These are phyloP conservation scores for Microtus pennsylvanicus DNA, from an alignment of 2,113 vertebrate genomes.

Conservation along the genomic window DNA sequence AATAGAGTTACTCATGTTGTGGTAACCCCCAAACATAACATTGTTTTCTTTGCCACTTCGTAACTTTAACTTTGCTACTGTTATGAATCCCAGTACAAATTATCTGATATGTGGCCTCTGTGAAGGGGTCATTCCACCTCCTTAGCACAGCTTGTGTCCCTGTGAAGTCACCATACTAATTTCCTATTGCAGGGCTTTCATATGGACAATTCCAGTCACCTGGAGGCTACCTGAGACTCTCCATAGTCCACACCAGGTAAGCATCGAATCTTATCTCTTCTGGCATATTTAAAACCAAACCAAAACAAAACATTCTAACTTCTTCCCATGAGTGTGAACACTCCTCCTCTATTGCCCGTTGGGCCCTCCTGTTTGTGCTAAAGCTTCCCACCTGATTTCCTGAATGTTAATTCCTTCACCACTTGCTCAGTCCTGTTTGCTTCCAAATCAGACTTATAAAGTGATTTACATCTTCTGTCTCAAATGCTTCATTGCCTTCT, in stretches of 20 bases:
- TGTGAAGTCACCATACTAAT: neutral
- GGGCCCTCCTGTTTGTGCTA: neutral
- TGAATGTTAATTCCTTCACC: neutral
- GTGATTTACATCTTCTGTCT: neutral
- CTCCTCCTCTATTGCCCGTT: neutral
- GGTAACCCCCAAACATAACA: neutral
- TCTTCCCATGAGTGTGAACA: neutral
- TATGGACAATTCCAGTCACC: neutral
- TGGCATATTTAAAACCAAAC: neutral
- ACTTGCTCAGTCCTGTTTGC: neutral
- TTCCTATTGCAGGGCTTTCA: neutral
- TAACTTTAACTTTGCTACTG: neutral
- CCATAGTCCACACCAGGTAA: neutral
- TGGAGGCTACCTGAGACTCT: neutral
- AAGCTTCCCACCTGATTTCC: neutral
- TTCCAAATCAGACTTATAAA: neutral
- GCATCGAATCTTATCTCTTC: neutral
- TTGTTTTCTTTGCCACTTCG: neutral
- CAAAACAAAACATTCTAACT: neutral
- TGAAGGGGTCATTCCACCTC: neutral
- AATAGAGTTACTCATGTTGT: neutral
- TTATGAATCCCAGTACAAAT: neutral
- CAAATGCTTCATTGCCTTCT: neutral
- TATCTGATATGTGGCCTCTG: neutral
- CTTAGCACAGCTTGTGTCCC: neutral